Evolutionary conservation across 2,888 invertebrate species (phyloP), one percentile per base, ranked within the genome.

Genomic region (Acleris sparsana): DNA sequence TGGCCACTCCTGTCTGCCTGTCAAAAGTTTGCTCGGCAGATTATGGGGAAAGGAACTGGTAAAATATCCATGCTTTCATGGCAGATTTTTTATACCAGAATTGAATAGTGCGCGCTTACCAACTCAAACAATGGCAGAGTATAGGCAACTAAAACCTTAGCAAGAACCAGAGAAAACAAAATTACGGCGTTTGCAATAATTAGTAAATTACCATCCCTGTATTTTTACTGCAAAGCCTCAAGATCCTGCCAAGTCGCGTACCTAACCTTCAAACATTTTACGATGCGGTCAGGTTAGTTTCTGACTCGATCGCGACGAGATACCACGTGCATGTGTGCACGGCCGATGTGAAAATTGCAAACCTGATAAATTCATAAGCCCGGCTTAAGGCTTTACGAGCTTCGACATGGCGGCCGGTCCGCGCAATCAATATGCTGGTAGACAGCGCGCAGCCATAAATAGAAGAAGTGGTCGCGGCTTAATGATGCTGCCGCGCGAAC

Each of bases 361-460:
- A 74, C 73, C 77, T 74, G 77, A 83, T 80, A 80, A 82, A 82
- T 80, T 80, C 74, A 76, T 76, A 75, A 73, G 72, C 70, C 69
- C 67, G 70, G 70, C 71, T 71, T 70, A 73, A 75, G 72, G 76
- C 75, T 76, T 69, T 62, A 67, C 62, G 59, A 57, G 68, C 68
- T 68, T 67, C 62, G 71, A 65, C 67, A 72, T 63, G 70, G 65
- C 58, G 80, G 85, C 86, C 84, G 83, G 85, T 86, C 79, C 75
- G 73, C 73, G 76, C 80, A 83, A 87, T 89, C 89, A 87, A 87
- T 89, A 89, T 83, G 84, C 84, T 77, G 78, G 82, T 77, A 84
- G 85, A 86, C 85, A 84, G 80, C 84, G 73, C 73, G 76, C 78
- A 82, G 84, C 90, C 89, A 87, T 90, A 91, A 87, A 88, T 86